phyloP scores from a whole-genome alignment of 1,140 invertebrate species.

The Achatina immaculata region DNA sequence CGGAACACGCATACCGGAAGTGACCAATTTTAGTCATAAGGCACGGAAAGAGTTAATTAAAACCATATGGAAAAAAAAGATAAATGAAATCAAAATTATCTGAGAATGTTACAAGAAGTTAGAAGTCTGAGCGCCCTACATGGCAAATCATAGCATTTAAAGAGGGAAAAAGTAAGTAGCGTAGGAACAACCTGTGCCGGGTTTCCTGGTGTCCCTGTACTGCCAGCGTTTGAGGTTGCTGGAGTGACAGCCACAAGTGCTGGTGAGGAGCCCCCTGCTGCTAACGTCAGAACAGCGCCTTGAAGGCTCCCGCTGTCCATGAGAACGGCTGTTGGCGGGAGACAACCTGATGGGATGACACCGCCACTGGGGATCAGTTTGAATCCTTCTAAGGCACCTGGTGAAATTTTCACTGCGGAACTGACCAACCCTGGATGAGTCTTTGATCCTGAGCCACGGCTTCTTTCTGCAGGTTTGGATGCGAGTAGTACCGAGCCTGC shows the following conservation, averaged over 20 bases:
- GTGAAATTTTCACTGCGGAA: background rate
- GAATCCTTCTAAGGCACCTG: conserved; percentile 43
- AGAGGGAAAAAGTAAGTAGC: background rate
- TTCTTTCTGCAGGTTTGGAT: conserved; percentile 38
- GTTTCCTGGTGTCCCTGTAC: background rate
- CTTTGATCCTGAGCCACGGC: conserved; percentile 29
- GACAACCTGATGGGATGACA: conserved; percentile 40
- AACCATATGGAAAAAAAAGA: too few relatives aligned
- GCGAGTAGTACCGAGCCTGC: background rate
- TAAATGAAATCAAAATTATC: too few relatives aligned
- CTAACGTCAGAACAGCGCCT: conserved; percentile 53
- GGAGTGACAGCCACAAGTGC: conserved; percentile 47
- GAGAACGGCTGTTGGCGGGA: conserved; percentile 50
- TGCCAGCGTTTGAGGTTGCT: conserved; percentile 13
- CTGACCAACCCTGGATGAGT: conserved; percentile 1
- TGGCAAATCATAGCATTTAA: too few relatives aligned
- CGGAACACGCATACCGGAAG: too few relatives aligned
- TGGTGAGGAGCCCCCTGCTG: conserved; percentile 41
- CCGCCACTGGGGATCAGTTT: conserved; percentile 53
- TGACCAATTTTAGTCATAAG: too few relatives aligned
- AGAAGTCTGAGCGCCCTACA: too few relatives aligned
- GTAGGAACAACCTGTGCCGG: conserved; percentile 12
- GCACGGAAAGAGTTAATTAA: too few relatives aligned
- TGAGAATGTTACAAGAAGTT: too few relatives aligned
- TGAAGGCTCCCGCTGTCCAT: conserved; percentile 54